Conservation (phyloP, 2,797 vertebrate species). For the Tarsius wallacei region DNA sequence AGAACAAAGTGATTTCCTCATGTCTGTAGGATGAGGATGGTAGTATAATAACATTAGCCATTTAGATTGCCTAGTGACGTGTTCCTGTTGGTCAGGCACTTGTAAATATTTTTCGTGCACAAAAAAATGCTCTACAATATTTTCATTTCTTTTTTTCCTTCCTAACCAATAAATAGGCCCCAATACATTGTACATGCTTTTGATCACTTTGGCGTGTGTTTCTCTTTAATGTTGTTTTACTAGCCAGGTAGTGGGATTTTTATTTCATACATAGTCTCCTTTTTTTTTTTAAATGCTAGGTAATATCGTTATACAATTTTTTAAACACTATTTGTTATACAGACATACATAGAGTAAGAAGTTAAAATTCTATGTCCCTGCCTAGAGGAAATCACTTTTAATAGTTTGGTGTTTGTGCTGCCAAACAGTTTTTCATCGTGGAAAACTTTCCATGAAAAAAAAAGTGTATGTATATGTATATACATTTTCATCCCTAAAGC, state of each 20-base stretch:
- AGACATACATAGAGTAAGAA: neutral
- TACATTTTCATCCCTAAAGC: neutral
- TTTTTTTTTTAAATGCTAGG: neutral
- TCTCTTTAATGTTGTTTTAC: slow-evolving; percentile 6
- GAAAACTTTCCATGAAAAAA: neutral
- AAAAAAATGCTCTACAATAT: neutral
- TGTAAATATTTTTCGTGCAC: neutral
- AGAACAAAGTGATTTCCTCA: neutral
- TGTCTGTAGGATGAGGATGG: neutral
- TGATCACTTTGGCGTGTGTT: neutral
- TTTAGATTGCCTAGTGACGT: neutral
- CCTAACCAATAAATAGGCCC: neutral
- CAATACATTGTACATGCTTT: neutral
- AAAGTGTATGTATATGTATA: no score
- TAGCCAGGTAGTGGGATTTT: slow-evolving; percentile 22
- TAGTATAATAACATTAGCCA: neutral
- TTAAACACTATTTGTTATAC: neutral
- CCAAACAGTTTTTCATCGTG: neutral
- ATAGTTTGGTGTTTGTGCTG: neutral
- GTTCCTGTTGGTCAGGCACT: neutral
- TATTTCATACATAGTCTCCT: neutral
- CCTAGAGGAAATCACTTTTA: neutral
- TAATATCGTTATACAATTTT: slow-evolving; percentile 3
- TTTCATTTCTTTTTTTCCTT: neutral
- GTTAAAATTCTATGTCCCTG: neutral